Base-by-base conservation (phyloP, 2,113 vertebrate genomes). In the Bufo gargarizans region DNA sequence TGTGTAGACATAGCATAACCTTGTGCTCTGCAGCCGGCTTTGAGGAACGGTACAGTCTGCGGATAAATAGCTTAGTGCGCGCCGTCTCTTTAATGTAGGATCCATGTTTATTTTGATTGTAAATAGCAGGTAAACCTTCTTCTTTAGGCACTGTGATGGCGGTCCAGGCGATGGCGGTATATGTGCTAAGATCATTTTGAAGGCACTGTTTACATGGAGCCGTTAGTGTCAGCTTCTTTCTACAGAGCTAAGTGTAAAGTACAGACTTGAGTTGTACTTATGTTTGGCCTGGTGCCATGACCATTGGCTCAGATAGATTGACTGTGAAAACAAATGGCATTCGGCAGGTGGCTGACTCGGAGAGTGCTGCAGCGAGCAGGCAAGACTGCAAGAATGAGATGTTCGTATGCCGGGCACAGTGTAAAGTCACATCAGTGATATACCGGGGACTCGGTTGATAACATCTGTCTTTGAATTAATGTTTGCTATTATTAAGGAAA, bases 201-300 rank as follows among this genome's bases (percentile, higher is more conserved):
- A 80, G 20, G 63, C 33, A 20, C 49, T 87, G 63, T 76, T 88
- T 88, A 67, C 43, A 22, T 59, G 72, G 22, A 61, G 79, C 86
- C 53, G 63, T 82, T 88, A 88, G 67, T 82, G 56, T 72, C 63
- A 71, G 17, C n/a, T 12, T 49, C 61, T 12, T 7, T 87, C 77
- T 58, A 71, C 22, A 81, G 3, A 4, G 78, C 22, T 43, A 82
- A 72, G 78, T 82, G 56, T 82, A 82, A 74, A 59, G 55, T 76
- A 53, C 86, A 82, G 63, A 19, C n/a, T n/a, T 43, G 49, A 20
- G 77, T 65, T 80, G 50, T 80, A 69, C 22, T 45, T 50, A 43
- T 61, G 33, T 53, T 76, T 88, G 86, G 86, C 86, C 55, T 58
- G 4, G 55, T 82, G 86, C 86, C 86, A 88, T 82, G 79, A 49